Evolutionary conservation across 1,140 invertebrate species (phyloP), one percentile per base, ranked within the genome.

Genomic region (Drosophila busckii): DNA sequence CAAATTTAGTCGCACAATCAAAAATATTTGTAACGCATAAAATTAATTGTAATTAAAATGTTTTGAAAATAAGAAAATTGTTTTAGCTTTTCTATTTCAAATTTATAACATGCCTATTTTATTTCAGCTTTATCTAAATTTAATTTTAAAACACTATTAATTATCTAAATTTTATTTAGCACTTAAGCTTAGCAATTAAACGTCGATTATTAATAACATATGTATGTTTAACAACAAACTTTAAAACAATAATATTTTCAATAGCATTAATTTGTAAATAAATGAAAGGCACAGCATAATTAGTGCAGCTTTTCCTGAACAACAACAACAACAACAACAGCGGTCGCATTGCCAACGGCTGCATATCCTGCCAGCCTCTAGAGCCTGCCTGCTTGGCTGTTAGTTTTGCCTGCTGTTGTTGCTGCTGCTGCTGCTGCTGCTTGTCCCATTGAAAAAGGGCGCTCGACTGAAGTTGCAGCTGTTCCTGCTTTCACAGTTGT

Each of bases 321-420:
- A 44, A 9, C 8, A 44, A 26, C 40, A 41, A 45, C 29, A 41
- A 41, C 37, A 65, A 42, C 40, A 34, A 44, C 41, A 53, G 34
- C 40, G 35, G 19, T 20, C 32, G 17, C 23, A 25, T 37, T 25
- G 56, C 4, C 19, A 23, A 37, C 32, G 46, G 44, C 37, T 61
- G 68, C 70, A 75, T 75, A 75, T 75, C 70, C 70, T 75, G 70
- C 55, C 70, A 70, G 67, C 60, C 67, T 70, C 37, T 65, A 68
- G 29, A 25, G 42, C 50, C 16, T 44, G 48, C 41, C 37, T 26
- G 54, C 32, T 31, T 46, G 49, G 23, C 44, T 42, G 44, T 29
- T 35, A 34, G 54, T 19, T 26, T 6, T 42, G 34, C 50, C 52
- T 58, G 64, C 59, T 55, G 42, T 37, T 54, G 56, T 28, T 46